Evolutionary conservation across 2,888 invertebrate genomes (phyloP).

Genomic region (Sphaerophoria rueppellii): DNA sequence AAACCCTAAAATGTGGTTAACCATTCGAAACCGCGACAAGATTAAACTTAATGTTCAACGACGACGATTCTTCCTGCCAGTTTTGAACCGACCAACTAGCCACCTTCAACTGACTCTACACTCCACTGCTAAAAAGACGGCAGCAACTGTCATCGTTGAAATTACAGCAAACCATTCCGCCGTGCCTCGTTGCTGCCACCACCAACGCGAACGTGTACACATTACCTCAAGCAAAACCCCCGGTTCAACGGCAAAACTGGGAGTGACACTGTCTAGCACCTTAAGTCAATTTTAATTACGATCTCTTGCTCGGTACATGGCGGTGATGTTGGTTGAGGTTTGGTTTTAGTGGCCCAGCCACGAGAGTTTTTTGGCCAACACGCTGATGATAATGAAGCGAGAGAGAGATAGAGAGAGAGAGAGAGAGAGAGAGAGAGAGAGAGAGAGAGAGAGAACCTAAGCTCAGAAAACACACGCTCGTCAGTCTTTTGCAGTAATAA

Average conservation of each 20-base stretch:
- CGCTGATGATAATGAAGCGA: slow-evolving; percentile 19
- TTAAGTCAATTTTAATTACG: slow-evolving; percentile 73
- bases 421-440: slow-evolving; percentile 1
- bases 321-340: slow-evolving; percentile 34
- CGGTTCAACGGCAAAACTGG: slow-evolving; percentile 64
- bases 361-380: slow-evolving; percentile 62
- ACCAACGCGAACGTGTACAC: slow-evolving; percentile 1
- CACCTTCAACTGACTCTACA: slow-evolving; percentile 47
- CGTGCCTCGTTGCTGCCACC: neutral
- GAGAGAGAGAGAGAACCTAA: slow-evolving; percentile 2
- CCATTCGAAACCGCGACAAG: slow-evolving; percentile 26
- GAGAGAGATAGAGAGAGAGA: slow-evolving; percentile 17
- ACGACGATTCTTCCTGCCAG: slow-evolving; percentile 37
- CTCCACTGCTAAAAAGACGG: slow-evolving; percentile 16
- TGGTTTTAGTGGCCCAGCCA: slow-evolving; percentile 30
- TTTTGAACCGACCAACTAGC: slow-evolving; percentile 23
- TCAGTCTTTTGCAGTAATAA: neutral
- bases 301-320: slow-evolving; percentile 51
- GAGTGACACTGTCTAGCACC: slow-evolving; percentile 73
- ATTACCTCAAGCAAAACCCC: slow-evolving; percentile 53
- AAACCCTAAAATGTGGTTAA: slow-evolving; percentile 5
- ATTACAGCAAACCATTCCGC: slow-evolving; percentile 11
- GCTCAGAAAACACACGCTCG: slow-evolving; percentile 18
- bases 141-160: slow-evolving; percentile 35
- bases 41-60: slow-evolving; percentile 49